Percentiles rank a stretch among this genome's conserved stretches.
Evolutionary conservation across 2,113 vertebrate species (phyloP).

Genomic region (Oncorhynchus nerka): DNA sequence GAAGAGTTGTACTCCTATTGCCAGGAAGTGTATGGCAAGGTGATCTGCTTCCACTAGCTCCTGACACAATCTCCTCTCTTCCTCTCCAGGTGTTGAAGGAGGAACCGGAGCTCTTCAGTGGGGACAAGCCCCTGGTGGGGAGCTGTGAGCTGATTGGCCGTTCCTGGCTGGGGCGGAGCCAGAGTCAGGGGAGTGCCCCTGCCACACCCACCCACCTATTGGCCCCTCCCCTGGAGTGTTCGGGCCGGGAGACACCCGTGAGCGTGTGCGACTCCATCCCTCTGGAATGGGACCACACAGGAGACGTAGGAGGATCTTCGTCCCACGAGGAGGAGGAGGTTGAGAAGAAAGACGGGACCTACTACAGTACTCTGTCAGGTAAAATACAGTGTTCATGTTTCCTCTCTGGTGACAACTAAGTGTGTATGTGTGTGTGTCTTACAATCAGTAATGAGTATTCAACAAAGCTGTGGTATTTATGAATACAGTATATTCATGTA

Average conservation of each 20-base stretch:
- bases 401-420: no score
- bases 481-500: background rate
- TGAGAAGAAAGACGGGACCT: slow-evolving; percentile 74
- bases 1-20: background rate
- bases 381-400: slow-evolving; percentile 15
- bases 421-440: background rate
- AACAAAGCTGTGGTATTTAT: background rate
- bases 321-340: slow-evolving; percentile 86
- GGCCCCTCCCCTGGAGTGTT: slow-evolving; percentile 73
- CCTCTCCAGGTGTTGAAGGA: slow-evolving; percentile 51
- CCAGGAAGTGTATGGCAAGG: no score
- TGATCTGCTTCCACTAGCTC: no score
- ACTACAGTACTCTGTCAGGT: slow-evolving; percentile 91
- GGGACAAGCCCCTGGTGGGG: slow-evolving; percentile 77
- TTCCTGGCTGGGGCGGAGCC: slow-evolving; percentile 71
- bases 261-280: slow-evolving; percentile 91
- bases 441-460: background rate
- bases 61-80: background rate
- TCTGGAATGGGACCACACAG: slow-evolving; percentile 96
- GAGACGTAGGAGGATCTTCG: slow-evolving; percentile 89
- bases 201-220: slow-evolving; percentile 81
- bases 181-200: slow-evolving; percentile 61
- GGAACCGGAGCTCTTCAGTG: slow-evolving; percentile 77
- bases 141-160: slow-evolving; percentile 78
- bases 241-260: slow-evolving; percentile 89